Evolutionary conservation across 2,888 invertebrate species (phyloP).

Genomic region (Xestoiulus laeticollis): DNA sequence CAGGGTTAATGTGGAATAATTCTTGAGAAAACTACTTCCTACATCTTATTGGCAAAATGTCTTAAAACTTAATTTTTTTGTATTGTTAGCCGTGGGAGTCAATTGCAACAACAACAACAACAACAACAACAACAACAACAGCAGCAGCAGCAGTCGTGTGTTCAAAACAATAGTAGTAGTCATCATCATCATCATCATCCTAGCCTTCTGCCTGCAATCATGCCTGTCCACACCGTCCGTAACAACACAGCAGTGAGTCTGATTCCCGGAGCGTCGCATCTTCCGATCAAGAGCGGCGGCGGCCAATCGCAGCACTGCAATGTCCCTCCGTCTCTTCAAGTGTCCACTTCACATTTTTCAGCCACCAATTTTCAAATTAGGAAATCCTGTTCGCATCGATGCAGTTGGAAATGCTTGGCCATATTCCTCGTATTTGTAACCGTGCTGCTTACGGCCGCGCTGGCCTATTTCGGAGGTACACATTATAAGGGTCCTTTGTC

Average conservation of each 20-base stretch:
- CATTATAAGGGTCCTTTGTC: too few relatives aligned
- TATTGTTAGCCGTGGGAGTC: not conserved
- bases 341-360: constrained; percentile 53
- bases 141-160: not conserved
- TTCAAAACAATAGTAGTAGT: not conserved
- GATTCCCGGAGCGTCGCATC: constrained; percentile 68
- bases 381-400: constrained; percentile 63
- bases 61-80: not conserved
- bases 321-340: constrained; percentile 40
- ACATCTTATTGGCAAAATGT: not conserved
- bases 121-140: too few relatives aligned
- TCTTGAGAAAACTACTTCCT: too few relatives aligned
- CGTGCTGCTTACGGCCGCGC: constrained; percentile 81
- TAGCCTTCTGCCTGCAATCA: constrained; percentile 53
- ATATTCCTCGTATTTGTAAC: constrained; percentile 86
- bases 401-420: constrained; percentile 92
- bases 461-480: constrained; percentile 86
- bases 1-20: too few relatives aligned
- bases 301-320: constrained; percentile 2
- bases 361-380: constrained; percentile 56
- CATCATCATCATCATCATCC: constrained; percentile 48
- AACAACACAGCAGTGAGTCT: constrained; percentile 68
- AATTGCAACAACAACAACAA: too few relatives aligned
- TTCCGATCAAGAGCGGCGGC: constrained; percentile 15
- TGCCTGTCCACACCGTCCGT: constrained; percentile 79